Conservation (phyloP, 2,113 vertebrate genomes). For the Sylvietta virens region DNA sequence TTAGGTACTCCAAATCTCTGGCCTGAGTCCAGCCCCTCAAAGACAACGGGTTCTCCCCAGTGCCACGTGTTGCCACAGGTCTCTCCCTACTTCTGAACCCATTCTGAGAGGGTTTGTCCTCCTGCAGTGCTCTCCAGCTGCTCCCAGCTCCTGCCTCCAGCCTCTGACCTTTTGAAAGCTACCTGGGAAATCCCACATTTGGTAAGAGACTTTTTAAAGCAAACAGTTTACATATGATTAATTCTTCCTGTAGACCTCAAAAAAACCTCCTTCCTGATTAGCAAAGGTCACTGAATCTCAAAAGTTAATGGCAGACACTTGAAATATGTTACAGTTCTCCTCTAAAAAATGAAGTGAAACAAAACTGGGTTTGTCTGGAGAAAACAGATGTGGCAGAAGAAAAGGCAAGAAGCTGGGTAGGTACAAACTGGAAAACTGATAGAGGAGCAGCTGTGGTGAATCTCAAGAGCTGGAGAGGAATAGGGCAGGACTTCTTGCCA, state of each 20-base stretch:
- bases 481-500: neutral
- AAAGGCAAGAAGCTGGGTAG: neutral
- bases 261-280: neutral
- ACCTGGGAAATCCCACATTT: slow-evolving; percentile 45
- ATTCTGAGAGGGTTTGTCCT: neutral
- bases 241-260: slow-evolving; percentile 7
- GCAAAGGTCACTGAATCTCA: slow-evolving; percentile 43
- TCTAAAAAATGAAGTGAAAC: neutral
- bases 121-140: neutral
- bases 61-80: neutral
- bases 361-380: neutral
- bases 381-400: neutral
- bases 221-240: slow-evolving; percentile 29
- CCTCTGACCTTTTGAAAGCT: slow-evolving; percentile 32
- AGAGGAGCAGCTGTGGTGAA: neutral
- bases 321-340: neutral
- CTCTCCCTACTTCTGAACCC: neutral
- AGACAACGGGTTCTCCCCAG: neutral
- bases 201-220: slow-evolving; percentile 25
- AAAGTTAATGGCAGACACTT: slow-evolving; percentile 9
- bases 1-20: neutral
- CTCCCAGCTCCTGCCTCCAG: neutral
- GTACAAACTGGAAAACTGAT: neutral
- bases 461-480: neutral
- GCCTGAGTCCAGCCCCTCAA: neutral